phyloP scores from a whole-genome alignment of 2,113 vertebrate species.

The Sinocyclocheilus anshuiensis region DNA sequence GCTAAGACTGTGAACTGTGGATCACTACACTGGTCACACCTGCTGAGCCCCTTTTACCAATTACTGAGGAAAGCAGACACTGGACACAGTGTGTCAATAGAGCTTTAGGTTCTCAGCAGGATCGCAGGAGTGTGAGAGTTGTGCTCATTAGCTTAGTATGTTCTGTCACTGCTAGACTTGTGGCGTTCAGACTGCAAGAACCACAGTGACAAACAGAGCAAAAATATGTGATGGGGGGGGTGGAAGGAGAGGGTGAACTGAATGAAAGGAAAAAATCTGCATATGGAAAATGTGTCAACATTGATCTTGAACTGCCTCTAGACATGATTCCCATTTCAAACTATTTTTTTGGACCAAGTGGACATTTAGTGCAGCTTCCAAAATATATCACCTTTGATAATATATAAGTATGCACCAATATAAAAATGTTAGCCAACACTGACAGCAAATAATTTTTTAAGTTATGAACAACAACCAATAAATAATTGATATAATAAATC shows the following conservation, averaged over 20 bases:
- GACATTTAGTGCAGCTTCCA: neutral
- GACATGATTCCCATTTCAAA: no score
- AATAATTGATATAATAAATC: no score
- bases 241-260: neutral
- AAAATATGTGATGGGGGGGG: neutral
- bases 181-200: neutral
- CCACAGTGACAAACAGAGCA: neutral
- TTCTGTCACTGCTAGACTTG: conserved; percentile 13
- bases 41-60: conserved; percentile 29
- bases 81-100: conserved; percentile 29
- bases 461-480: no score
- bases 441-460: no score
- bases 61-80: conserved; percentile 30
- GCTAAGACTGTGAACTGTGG: neutral
- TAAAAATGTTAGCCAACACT: no score
- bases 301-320: no score
- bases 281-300: neutral
- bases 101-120: conserved; percentile 22
- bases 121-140: neutral
- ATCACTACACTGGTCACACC: conserved; percentile 29
- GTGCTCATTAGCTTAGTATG: conserved; percentile 12
- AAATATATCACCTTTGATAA: no score
- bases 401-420: no score
- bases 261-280: neutral
- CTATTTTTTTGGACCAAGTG: neutral